Percentiles rank a stretch among this genome's conserved stretches.
Conservation (phyloP, 2,797 vertebrate genomes). For the Morelia viridis region DNA sequence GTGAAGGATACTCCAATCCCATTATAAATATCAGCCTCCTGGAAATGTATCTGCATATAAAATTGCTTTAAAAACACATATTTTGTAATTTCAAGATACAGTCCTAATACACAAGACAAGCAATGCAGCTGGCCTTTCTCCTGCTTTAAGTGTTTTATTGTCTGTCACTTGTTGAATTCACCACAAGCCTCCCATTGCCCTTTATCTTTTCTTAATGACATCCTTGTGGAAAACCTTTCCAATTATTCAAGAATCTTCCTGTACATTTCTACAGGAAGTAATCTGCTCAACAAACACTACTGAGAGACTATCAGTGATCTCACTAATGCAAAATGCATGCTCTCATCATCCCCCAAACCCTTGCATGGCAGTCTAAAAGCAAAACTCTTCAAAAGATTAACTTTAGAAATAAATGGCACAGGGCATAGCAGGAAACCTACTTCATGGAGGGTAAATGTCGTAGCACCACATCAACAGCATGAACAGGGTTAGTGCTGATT, state of each 20-base stretch:
- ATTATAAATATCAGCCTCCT: background rate
- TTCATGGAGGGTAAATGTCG: slow-evolving; percentile 99
- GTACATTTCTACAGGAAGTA: background rate
- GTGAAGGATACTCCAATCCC: background rate
- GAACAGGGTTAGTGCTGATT: slow-evolving; percentile 99
- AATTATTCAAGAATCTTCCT: slow-evolving; percentile 4
- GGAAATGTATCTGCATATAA: background rate
- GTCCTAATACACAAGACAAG: background rate
- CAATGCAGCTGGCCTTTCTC: background rate
- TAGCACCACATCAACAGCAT: slow-evolving; percentile 97
- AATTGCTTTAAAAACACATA: background rate
- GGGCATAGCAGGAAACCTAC: slow-evolving; percentile 72
- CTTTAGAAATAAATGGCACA: background rate
- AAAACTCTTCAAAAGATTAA: background rate
- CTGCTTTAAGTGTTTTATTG: background rate
- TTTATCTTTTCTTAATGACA: slow-evolving; percentile 9
- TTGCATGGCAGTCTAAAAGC: background rate
- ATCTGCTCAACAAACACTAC: background rate
- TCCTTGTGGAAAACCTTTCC: background rate
- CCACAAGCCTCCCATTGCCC: background rate
- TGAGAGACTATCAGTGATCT: background rate
- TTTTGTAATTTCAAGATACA: background rate
- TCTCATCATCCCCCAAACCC: background rate
- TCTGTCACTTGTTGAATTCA: background rate
- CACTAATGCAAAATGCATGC: slow-evolving; percentile 2